phyloP scores from a whole-genome alignment of 2,113 vertebrate genomes.

The Tragelaphus scriptus region DNA sequence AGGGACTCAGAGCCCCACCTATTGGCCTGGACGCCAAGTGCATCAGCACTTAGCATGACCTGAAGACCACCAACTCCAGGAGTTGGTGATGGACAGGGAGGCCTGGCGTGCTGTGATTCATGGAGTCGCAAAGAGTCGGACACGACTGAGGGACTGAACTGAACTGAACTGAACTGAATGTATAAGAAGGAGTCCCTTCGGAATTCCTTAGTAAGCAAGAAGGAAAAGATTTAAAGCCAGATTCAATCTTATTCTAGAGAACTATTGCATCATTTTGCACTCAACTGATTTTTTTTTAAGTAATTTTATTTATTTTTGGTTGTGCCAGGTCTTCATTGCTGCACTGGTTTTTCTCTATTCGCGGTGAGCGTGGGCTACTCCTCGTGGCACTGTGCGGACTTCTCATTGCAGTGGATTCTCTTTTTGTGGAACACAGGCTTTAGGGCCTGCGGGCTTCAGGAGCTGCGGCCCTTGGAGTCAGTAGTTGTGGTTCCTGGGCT shows the following conservation, averaged over 20 bases:
- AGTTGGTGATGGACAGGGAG: too few species aligned
- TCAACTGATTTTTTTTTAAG: background rate
- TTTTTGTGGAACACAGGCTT: background rate
- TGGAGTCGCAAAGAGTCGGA: too few species aligned
- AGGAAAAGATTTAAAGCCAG: background rate
- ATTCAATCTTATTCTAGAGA: background rate
- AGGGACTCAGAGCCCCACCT: background rate
- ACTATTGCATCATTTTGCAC: background rate
- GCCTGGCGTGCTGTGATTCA: too few species aligned
- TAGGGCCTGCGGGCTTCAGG: background rate
- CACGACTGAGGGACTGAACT: too few species aligned
- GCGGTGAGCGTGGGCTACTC: background rate
- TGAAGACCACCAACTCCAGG: background rate
- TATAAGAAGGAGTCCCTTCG: background rate
- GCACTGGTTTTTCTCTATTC: background rate
- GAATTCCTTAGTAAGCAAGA: background rate
- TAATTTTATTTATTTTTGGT: background rate
- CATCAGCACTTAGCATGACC: background rate
- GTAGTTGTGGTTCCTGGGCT: background rate
- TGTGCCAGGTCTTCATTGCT: background rate
- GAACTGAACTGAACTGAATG: too few species aligned
- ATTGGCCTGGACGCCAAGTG: background rate
- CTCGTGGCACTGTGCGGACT: background rate
- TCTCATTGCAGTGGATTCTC: background rate
- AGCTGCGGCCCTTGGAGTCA: rapidly evolving